Percentiles rank a stretch among this genome's conserved stretches.
Evolutionary conservation across 2,888 invertebrate species (phyloP).

Genomic region (Brachypalpus laphriformis): DNA sequence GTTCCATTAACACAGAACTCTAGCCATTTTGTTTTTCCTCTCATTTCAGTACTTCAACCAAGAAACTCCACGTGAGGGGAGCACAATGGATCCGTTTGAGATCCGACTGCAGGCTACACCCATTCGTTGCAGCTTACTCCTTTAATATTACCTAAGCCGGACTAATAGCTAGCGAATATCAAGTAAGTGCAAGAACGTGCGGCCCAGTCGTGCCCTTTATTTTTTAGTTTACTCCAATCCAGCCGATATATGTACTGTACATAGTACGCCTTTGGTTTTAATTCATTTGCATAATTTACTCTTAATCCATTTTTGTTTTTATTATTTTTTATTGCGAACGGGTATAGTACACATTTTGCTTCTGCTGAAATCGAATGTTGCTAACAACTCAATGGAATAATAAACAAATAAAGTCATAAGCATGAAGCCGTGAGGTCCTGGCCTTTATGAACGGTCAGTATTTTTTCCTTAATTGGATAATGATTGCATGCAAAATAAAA

Average conservation of each 20-base stretch:
- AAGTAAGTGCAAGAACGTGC: too few species aligned
- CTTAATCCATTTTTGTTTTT: constrained; percentile 30
- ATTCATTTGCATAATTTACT: constrained; percentile 52
- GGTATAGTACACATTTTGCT: background rate
- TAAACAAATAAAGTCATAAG: constrained; percentile 17
- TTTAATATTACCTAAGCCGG: too few species aligned
- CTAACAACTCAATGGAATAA: constrained; percentile 17
- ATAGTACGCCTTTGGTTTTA: background rate
- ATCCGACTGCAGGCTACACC: too few species aligned
- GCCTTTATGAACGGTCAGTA: constrained; percentile 2
- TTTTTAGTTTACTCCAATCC: background rate
- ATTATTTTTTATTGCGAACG: background rate
- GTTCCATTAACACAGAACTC: too few species aligned
- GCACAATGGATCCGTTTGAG: too few species aligned
- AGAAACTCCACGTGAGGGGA: too few species aligned
- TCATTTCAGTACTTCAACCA: too few species aligned
- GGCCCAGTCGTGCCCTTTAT: too few species aligned
- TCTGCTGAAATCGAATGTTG: constrained; percentile 1
- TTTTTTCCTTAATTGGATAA: constrained; percentile 46
- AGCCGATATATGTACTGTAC: background rate
- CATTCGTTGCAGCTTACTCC: too few species aligned
- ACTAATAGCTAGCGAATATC: too few species aligned
- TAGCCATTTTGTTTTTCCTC: too few species aligned
- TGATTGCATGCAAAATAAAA: constrained; percentile 18
- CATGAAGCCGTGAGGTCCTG: constrained; percentile 5